Base-by-base conservation (phyloP, 2,113 vertebrate genomes). In the Eptesicus fuscus region DNA sequence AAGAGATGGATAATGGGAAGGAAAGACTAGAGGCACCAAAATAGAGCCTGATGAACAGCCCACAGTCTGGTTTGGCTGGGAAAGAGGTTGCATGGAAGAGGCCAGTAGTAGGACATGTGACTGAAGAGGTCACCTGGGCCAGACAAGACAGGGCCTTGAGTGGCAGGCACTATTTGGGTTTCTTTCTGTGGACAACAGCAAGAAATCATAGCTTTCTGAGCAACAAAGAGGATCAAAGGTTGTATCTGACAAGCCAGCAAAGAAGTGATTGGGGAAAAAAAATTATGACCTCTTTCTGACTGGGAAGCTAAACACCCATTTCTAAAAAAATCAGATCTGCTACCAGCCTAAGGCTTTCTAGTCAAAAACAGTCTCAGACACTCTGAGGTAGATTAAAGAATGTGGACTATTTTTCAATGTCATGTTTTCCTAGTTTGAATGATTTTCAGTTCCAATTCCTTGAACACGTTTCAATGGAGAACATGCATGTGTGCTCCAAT, bases 381-480 rank as follows among this genome's bases (percentile, higher is more conserved):
- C 61, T 92, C 92, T 85, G 70, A 97, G 95, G 94, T 67, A 90
- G 80, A 94, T 79, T 69, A 40, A 96, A 96, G 96, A 97, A 96
- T 91, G 95, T 78, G 94, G 97, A 93, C 94, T 93, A 96, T 97
- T 98, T 98, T 98, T 97, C 94, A 97, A 96, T 65, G 82, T 83
- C 97, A 96, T 93, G 84, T 98, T 98, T 98, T 97, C 96, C 97
- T 96, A 97, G 96, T 98, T 97, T 96, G 96, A 93, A 95, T 98
- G 96, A 96, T 98, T 98, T 98, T 98, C 94, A 97, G 96, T 97
- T 98, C 94, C 96, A 97, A 96, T 98, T 96, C 93, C 98, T 97
- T 98, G 93, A 98, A 96, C 82, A 95, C 4, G 79, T 93, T 42
- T 90, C 85, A 95, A 98, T 95, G 95, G 96, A 97, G 95, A 97